A percentile compares a stretch with the other conserved stretches of the same genome.
These are phyloP conservation scores for Phthorimaea operculella DNA, from an alignment of 1,140 invertebrate genomes.

Conservation along the genomic window DNA sequence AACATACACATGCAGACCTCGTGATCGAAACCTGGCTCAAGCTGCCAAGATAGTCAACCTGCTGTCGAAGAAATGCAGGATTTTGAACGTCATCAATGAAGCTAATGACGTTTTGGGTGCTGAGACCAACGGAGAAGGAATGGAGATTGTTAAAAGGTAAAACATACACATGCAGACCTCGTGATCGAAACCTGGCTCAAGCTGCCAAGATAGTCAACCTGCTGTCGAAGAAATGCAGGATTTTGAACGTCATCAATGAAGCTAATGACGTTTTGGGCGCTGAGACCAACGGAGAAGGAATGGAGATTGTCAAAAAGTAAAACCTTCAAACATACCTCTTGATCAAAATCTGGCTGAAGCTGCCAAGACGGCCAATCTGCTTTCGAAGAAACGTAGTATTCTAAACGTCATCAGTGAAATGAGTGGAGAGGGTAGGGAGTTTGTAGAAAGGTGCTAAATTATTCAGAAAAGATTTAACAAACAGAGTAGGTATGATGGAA, in stretches of 20 bases:
- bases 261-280: slow-evolving; percentile 24
- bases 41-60: slow-evolving; percentile 47
- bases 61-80: slow-evolving; percentile 20
- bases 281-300: slow-evolving; percentile 25
- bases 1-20: slow-evolving; percentile 20
- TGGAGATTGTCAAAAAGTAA: slow-evolving; percentile 39
- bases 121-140: slow-evolving; percentile 25
- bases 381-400: slow-evolving; percentile 26
- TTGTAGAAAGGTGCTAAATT: slow-evolving; percentile 42
- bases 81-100: slow-evolving; percentile 33
- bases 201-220: slow-evolving; percentile 47
- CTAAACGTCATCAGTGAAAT: slow-evolving; percentile 28
- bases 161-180: slow-evolving; percentile 20
- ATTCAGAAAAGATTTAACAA: too few relatives aligned
- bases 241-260: slow-evolving; percentile 33
- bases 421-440: slow-evolving; percentile 26
- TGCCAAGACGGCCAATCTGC: slow-evolving; percentile 44
- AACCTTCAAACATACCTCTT: slow-evolving; percentile 27
- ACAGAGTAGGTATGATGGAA: too few relatives aligned
- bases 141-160: slow-evolving; percentile 39
- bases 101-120: slow-evolving; percentile 24
- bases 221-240: slow-evolving; percentile 20
- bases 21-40: slow-evolving; percentile 58
- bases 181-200: slow-evolving; percentile 58
- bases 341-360: slow-evolving; percentile 55